Percentiles rank a stretch among this genome's conserved stretches.
These are phyloP conservation scores for Chaenocephalus aceratus DNA, from an alignment of 2,113 vertebrate genomes.

Conservation along the genomic window DNA sequence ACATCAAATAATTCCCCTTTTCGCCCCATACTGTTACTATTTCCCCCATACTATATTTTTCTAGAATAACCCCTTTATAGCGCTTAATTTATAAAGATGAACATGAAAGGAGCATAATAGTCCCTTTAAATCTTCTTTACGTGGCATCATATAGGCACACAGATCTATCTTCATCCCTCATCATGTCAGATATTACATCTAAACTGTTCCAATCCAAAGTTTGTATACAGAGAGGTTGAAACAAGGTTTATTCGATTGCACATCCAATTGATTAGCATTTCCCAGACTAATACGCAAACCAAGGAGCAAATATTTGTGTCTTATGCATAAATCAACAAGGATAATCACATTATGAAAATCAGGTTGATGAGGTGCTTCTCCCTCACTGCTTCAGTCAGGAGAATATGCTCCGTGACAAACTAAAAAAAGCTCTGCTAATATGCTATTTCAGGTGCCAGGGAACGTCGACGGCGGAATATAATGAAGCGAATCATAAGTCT, in stretches of 20 bases:
- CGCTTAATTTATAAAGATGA: too few relatives aligned
- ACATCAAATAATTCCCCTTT: too few relatives aligned
- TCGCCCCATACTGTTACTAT: too few relatives aligned
- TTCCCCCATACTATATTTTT: too few relatives aligned
- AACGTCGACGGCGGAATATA: slow-evolving; percentile 34
- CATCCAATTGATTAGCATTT: slow-evolving; percentile 60
- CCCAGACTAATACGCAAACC: slow-evolving; percentile 47
- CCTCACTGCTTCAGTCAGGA: slow-evolving; percentile 15
- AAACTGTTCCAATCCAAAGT: slow-evolving; percentile 20
- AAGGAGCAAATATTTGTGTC: slow-evolving; percentile 48
- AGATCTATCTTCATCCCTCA: slow-evolving; percentile 3
- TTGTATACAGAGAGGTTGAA: slow-evolving; percentile 21
- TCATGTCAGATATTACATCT: slow-evolving; percentile 1
- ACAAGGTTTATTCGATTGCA: slow-evolving; percentile 54
- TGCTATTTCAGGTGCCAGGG: slow-evolving; percentile 56
- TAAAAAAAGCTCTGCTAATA: slow-evolving; percentile 37
- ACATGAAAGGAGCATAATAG: too few relatives aligned
- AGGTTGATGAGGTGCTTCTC: slow-evolving; percentile 51
- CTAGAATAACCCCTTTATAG: too few relatives aligned
- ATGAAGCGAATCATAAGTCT: slow-evolving; percentile 45
- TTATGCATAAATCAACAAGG: slow-evolving; percentile 73
- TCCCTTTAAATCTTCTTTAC: background rate
- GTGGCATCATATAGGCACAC: background rate
- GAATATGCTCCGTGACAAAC: slow-evolving; percentile 28
- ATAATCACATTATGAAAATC: slow-evolving; percentile 77